A percentile compares a stretch with the other conserved stretches of the same genome.
Conservation (phyloP, 2,113 vertebrate species). For the Dermatemys mawii region DNA sequence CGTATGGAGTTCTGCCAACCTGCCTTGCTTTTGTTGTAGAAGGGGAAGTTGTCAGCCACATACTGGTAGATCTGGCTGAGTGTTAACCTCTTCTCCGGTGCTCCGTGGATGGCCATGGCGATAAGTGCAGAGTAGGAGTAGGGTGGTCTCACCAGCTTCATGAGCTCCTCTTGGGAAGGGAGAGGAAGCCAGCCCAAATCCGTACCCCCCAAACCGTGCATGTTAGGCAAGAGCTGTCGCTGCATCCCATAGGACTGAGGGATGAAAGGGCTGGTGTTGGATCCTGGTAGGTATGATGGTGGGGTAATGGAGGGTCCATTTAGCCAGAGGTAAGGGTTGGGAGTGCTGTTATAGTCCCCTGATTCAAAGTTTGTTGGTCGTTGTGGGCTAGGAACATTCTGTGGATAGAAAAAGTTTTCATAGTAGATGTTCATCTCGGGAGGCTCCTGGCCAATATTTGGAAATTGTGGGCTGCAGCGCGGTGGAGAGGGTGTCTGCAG, state of each 20-base stretch:
- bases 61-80: conserved; percentile 99
- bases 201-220: conserved; percentile 81
- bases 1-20: conserved; percentile 97
- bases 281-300: conserved; percentile 85
- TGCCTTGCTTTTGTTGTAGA: conserved; percentile 99
- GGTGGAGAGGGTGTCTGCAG: conserved; percentile 88
- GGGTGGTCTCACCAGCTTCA: conserved; percentile 96
- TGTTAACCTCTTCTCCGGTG: conserved; percentile 91
- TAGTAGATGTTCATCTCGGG: conserved; percentile 95
- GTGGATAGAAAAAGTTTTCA: conserved; percentile 94
- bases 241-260: conserved; percentile 95
- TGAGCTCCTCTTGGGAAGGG: conserved; percentile 96
- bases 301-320: conserved; percentile 91
- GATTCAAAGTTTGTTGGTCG: conserved; percentile 90
- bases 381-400: conserved; percentile 92
- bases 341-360: conserved; percentile 84
- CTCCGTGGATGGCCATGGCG: conserved; percentile 98
- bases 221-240: conserved; percentile 88
- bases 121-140: conserved; percentile 99
- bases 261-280: conserved; percentile 86
- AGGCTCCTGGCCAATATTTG: conserved; percentile 94
- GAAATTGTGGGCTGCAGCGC: conserved; percentile 96
- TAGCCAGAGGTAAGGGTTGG: conserved; percentile 96
- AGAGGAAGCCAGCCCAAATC: conserved; percentile 96
- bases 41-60: conserved; percentile 97